These are phyloP conservation scores for Phytoseiulus persimilis DNA, from an alignment of 2,888 invertebrate genomes.

Conservation along the genomic window DNA sequence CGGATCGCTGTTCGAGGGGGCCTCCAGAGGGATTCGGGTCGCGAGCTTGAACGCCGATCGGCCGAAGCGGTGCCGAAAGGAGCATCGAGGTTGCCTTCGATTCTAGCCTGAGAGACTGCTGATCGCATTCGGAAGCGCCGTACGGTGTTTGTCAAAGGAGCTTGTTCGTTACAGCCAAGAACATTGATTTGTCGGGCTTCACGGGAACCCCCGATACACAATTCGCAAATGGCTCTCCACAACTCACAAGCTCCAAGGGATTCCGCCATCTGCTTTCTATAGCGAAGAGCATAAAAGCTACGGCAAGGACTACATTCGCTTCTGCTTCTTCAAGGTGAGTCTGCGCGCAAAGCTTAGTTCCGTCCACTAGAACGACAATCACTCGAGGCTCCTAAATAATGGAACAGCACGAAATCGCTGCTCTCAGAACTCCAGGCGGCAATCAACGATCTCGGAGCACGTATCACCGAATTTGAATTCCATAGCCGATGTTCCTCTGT, in stretches of 20 bases:
- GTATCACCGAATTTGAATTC: neutral
- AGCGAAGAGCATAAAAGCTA: conserved; percentile 66
- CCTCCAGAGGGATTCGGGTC: no score
- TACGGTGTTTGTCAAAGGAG: neutral
- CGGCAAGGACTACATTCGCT: conserved; percentile 76
- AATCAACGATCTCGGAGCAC: no score
- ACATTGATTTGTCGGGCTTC: conserved; percentile 60
- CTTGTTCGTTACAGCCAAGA: conserved; percentile 54
- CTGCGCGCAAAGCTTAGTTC: neutral
- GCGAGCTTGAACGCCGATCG: no score
- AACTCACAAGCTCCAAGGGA: conserved; percentile 72
- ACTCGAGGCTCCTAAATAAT: neutral
- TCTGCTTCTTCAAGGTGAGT: conserved; percentile 82
- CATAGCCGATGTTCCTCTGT: neutral
- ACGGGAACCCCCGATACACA: conserved; percentile 67
- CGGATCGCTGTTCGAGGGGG: no score
- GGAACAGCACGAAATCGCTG: neutral
- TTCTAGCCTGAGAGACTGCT: conserved; percentile 29
- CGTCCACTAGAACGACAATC: neutral
- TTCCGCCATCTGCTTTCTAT: conserved; percentile 92
- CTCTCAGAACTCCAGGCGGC: neutral
- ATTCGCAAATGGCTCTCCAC: conserved; percentile 95
- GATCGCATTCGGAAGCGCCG: neutral
- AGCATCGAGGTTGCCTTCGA: neutral
- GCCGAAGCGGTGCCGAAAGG: neutral